Evolutionary conservation across 2,113 vertebrate genomes (phyloP).

Genomic region (Zonotrichia leucophrys): DNA sequence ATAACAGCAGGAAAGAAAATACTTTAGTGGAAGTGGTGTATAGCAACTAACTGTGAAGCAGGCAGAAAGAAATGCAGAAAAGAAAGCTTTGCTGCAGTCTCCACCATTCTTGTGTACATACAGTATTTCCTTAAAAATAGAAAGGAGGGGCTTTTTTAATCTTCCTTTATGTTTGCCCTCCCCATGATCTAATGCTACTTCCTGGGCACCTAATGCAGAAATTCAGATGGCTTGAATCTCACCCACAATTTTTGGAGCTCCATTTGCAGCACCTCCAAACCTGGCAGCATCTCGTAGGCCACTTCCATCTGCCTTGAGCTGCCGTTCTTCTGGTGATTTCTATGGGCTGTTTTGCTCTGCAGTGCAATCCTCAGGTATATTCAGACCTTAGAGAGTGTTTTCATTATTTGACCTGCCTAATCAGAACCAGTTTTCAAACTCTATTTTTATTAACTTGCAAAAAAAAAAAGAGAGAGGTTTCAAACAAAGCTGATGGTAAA

Average conservation of each 20-base stretch:
- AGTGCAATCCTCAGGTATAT: neutral
- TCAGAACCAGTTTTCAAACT: slow-evolving; percentile 56
- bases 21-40: neutral
- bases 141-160: rapidly evolving
- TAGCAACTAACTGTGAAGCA: neutral
- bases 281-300: neutral
- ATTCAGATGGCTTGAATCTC: neutral
- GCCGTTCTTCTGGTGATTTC: neutral
- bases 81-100: neutral
- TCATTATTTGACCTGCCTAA: slow-evolving; percentile 49
- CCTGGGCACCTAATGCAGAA: neutral
- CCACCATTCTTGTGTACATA: neutral
- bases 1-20: slow-evolving; percentile 12
- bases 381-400: slow-evolving; percentile 6
- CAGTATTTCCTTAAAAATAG: neutral
- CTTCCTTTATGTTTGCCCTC: neutral
- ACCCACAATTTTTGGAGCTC: neutral
- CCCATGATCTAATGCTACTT: neutral
- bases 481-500: slow-evolving; percentile 62
- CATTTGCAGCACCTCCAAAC: neutral
- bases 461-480: neutral
- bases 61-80: neutral
- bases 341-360: neutral
- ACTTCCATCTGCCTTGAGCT: neutral
- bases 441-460: slow-evolving; percentile 36